Base-by-base conservation (phyloP, 2,888 invertebrate genomes). In the Zaprionus bogoriensis region DNA sequence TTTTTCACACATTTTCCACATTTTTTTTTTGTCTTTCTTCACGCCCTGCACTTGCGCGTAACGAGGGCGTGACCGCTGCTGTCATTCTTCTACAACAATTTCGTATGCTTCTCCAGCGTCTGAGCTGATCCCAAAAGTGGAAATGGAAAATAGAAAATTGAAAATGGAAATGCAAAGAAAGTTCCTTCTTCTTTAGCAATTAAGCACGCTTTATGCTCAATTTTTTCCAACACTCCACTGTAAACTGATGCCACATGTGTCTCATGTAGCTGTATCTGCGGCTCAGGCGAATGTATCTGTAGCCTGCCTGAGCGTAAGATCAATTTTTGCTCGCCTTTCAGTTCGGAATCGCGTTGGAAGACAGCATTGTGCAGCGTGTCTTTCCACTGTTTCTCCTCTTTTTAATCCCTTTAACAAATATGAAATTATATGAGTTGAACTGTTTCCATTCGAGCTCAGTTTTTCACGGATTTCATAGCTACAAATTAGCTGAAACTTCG, bases 191-290 rank as follows among this genome's bases (percentile, higher is more conserved):
- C 86, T 78, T 77, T 69, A 46, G 36, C 67, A 73, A 84, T 87
- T 84, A 71, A 87, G 66, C 88, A 84, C 84, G 87, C 87, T 87
- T 86, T 80, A 78, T 71, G 81, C 73, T 71, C 78, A 83, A 86
- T 87, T 88, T 79, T 79, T 67, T 62, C 36, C 54, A 42, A 61
- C 44, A 47, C 46, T 62, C 50, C 3, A 47, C 57, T 87, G 87
- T 86, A 83, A 83, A 70, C 54, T 57, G 86, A 83, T 86, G 77
- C 83, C 83, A 79, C 86, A 86, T 83, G 83, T 86, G 59, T 53
- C 32, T 48, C 44, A 36, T 57, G 52, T 41, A 74, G 44, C 74
- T 67, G 77, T 44, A 68, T 48, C 60, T 74, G 60, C 62, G 72
- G 20, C 69, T 51, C 28, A 30, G 12, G 1, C n/a, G 38, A 36